Evolutionary conservation across 2,888 invertebrate genomes (phyloP), one percentile per base, ranked within the genome.

Genomic region (Stictocephala bisonia): DNA sequence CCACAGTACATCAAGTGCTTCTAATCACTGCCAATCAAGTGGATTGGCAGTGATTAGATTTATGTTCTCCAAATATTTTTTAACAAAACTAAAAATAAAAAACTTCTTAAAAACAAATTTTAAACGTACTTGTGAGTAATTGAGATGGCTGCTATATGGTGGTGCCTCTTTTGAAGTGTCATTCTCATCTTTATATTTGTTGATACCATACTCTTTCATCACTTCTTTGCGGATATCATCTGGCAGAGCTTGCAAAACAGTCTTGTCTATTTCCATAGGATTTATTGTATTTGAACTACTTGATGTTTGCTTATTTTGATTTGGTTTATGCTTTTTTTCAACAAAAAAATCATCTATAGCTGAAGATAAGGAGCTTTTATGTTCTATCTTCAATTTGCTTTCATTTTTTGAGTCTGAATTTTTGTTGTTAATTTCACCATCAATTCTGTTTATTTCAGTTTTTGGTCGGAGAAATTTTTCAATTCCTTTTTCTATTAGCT

Each of bases 161-260:
- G 9, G 2, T 4, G 48, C 24, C 3, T 20, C 13, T 44, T 44
- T 27, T 44, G 11, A n/a, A 9, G 24, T 13, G 3, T 7, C 1
- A 18, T 7, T n/a, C 20, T 40, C 22, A 26, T 13, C 26, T 67
- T 67, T n/a, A 13, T 66, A 22, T 66, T 26, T 26, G n/a, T n/a
- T n/a, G n/a, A 71, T 41, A 1, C 70, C 70, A 44, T 71, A 71
- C 31, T 86, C 79, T 83, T 85, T n/a, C 50, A 89, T 82, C 73
- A 90, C 85, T 82, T 91, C 90, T 26, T 85, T 84, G 71, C 87
- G 86, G 76, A 91, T 86, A 53, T 89, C 88, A 74, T 86, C 86
- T 0, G 91, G 91, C 40, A 91, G 81, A 78, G 89, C 89, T 0
- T 86, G 85, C 27, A 91, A 41, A 13, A 73, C 69, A n/a, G 26